A percentile compares a stretch with the other conserved stretches of the same genome.
Conservation (phyloP, 2,888 invertebrate species). For the Xestia rhomboidea region DNA sequence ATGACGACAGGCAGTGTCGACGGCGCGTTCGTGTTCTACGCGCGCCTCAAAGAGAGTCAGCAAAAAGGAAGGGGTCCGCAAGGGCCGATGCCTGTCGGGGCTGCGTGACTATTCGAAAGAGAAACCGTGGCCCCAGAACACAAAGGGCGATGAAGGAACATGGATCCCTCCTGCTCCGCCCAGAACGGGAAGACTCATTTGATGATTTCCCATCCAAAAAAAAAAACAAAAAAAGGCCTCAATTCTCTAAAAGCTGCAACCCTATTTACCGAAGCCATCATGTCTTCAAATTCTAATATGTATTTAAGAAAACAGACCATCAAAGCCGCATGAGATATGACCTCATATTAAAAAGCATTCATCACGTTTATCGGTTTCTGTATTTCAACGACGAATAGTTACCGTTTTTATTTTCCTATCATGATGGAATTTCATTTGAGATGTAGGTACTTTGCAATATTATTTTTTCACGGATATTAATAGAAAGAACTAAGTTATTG, state of each 20-base stretch:
- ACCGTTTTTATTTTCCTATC: slow-evolving; percentile 32
- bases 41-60: too few relatives aligned
- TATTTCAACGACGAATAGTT: slow-evolving; percentile 36
- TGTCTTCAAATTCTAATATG: slow-evolving; percentile 2
- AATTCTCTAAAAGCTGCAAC: background rate
- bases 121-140: too few relatives aligned
- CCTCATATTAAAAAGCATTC: slow-evolving; percentile 69
- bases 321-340: slow-evolving; percentile 39
- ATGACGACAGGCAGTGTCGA: too few relatives aligned
- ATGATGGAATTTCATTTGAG: slow-evolving; percentile 41
- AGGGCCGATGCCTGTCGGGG: too few relatives aligned
- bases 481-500: background rate
- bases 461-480: background rate
- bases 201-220: too few relatives aligned
- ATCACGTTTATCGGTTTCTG: slow-evolving; percentile 68
- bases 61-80: too few relatives aligned
- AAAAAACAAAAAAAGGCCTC: too few relatives aligned
- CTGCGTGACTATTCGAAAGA: too few relatives aligned
- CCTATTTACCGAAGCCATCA: background rate
- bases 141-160: too few relatives aligned
- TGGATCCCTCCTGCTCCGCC: too few relatives aligned
- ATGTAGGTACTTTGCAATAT: background rate
- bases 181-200: too few relatives aligned
- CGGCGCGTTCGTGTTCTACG: too few relatives aligned
- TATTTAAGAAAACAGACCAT: slow-evolving; percentile 40